Conservation (phyloP, 2,888 invertebrate genomes). For the Eudasyphora cyanicolor region DNA sequence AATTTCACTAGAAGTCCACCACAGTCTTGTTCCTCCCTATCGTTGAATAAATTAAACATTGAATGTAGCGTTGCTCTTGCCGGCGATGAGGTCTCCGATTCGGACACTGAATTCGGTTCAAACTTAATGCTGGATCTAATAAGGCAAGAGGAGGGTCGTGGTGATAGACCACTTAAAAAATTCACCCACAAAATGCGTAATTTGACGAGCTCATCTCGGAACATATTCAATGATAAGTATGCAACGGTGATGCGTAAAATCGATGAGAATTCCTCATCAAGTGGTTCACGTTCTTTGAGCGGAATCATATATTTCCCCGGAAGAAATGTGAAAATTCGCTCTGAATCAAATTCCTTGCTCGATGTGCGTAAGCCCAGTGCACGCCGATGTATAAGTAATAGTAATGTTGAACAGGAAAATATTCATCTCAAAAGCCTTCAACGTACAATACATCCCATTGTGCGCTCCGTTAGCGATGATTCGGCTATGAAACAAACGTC, state of each 20-base stretch:
- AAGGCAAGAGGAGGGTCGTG: conserved; percentile 83
- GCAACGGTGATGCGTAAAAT: conserved; percentile 83
- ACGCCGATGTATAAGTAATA: conserved; percentile 40
- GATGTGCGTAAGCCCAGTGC: conserved; percentile 66
- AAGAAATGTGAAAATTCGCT: conserved; percentile 58
- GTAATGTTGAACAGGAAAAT: not conserved
- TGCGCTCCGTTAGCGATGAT: conserved; percentile 76
- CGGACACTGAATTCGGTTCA: conserved; percentile 69
- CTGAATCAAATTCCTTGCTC: conserved; percentile 59
- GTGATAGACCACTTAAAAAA: conserved; percentile 80
- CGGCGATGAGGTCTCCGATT: conserved; percentile 72
- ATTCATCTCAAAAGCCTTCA: conserved; percentile 35
- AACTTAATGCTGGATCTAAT: conserved; percentile 79
- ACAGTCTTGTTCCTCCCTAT: conserved; percentile 58
- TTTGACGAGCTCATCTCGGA: conserved; percentile 83
- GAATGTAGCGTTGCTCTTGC: conserved; percentile 53
- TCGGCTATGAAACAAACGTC: conserved; percentile 67
- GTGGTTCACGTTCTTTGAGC: conserved; percentile 80
- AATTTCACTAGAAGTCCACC: conserved; percentile 60
- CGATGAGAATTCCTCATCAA: conserved; percentile 79
- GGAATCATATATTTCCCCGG: conserved; percentile 81
- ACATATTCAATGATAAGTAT: conserved; percentile 84
- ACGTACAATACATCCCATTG: conserved; percentile 67
- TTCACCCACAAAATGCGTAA: conserved; percentile 83
- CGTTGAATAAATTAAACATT: conserved; percentile 64